Percentiles rank a stretch among this genome's conserved stretches.
These are phyloP conservation scores for Trichopria drosophilae DNA, from an alignment of 2,888 invertebrate species.

Conservation along the genomic window DNA sequence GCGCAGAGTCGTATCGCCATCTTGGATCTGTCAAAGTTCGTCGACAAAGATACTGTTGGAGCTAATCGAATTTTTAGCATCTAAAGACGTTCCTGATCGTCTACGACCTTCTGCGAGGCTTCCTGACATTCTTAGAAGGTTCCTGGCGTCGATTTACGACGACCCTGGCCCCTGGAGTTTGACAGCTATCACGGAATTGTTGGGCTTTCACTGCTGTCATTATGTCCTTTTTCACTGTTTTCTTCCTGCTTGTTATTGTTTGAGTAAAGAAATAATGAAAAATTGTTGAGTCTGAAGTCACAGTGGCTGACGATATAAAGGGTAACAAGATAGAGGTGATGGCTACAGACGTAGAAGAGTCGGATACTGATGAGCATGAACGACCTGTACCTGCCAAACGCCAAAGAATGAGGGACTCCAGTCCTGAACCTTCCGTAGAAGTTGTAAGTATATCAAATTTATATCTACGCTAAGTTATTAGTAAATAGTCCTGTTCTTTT, in stretches of 20 bases:
- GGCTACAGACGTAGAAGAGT: conserved; percentile 55
- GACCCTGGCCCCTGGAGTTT: too few relatives aligned
- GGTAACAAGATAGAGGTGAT: conserved; percentile 36
- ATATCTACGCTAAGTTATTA: too few relatives aligned
- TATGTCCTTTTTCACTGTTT: too few relatives aligned
- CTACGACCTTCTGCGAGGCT: neutral
- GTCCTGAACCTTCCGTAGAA: conserved; percentile 19
- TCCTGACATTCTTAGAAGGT: too few relatives aligned
- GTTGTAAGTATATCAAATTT: too few relatives aligned
- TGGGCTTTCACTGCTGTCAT: too few relatives aligned
- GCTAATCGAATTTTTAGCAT: neutral
- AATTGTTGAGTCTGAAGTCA: conserved; percentile 1
- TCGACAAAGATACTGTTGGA: neutral
- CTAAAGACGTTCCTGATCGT: neutral
- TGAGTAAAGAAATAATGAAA: too few relatives aligned
- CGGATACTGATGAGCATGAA: conserved; percentile 51
- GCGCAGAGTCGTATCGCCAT: conserved; percentile 39
- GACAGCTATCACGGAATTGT: too few relatives aligned
- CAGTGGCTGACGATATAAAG: too few relatives aligned
- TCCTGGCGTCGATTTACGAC: too few relatives aligned
- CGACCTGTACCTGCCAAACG: conserved; percentile 51
- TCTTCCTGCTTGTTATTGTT: too few relatives aligned
- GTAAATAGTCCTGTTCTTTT: too few relatives aligned
- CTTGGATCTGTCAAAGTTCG: conserved; percentile 45
- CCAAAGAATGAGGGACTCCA: conserved; percentile 42